Base-by-base conservation (phyloP, 2,113 vertebrate genomes). In the Chroicocephalus ridibundus region DNA sequence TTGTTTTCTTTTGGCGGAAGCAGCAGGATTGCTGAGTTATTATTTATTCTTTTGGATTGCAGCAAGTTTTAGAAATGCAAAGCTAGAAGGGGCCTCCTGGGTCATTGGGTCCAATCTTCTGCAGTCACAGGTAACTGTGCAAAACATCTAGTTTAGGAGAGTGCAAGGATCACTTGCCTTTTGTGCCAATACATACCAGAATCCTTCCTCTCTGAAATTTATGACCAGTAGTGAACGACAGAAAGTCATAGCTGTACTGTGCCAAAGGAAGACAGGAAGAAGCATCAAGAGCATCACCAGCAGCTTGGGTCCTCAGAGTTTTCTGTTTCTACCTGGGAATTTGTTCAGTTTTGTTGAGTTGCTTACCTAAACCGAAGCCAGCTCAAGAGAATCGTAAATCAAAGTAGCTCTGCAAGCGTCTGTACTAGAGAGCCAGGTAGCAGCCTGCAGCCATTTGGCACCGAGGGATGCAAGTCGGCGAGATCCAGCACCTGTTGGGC, bases 401-500 rank as follows among this genome's bases (percentile, higher is more conserved):
- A 74, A 61, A 90, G 51, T 10, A 77, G 27, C 58, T 90, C 46
- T 88, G 36, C 54, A 34, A 70, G 36, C 1, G 15, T 15, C 62
- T 80, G 52, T 69, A 34, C 40, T 76, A 20, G 46, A 86, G 60
- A 74, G 27, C 42, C 1, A 19, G 22, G 72, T 24, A 55, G 51
- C 60, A 90, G 76, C 91, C 86, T 29, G 24, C 68, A 83, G 79
- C 71, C 85, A 38, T 90, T 97, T 96, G 95, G 95, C 94, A 78
- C 20, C 1, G 2, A 57, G 62, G 82, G 76, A 60, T 90, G 58
- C 26, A 40, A 77, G 76, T 81, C 3, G 10, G 44, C 3, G 16
- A 85, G 57, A 89, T 94, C 95, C 93, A 77, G 84, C 96, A 97
- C 94, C 97, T 97, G 91, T 95, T 94, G 84, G 78, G 85, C 74